Conservation (phyloP, 2,888 invertebrate species). For the Clitarchus hookeri region DNA sequence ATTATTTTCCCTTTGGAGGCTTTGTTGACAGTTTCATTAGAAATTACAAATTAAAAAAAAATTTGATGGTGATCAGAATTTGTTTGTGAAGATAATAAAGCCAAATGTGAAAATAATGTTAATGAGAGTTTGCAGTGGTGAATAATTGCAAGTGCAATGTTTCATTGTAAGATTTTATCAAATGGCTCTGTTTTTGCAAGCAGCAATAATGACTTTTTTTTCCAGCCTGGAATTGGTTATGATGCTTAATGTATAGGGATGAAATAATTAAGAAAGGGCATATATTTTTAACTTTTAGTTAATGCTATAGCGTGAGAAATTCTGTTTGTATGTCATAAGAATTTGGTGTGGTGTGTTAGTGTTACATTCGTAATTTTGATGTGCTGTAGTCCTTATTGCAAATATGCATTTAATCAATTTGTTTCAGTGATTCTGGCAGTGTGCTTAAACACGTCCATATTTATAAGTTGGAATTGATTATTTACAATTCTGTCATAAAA, state of each 20-base stretch:
- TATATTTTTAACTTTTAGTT: neutral
- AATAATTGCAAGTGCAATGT: neutral
- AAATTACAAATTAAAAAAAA: neutral
- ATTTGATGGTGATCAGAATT: too few relatives aligned
- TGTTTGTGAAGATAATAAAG: too few relatives aligned
- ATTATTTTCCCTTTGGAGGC: neutral
- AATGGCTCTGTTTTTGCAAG: neutral
- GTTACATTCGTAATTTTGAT: neutral
- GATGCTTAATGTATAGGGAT: neutral
- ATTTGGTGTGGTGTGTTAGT: slow-evolving; percentile 9
- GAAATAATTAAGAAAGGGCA: neutral
- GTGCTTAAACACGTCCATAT: neutral
- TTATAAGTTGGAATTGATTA: neutral
- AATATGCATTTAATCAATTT: neutral
- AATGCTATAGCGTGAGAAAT: neutral
- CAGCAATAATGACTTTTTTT: neutral
- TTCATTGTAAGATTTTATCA: neutral
- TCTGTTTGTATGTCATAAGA: neutral
- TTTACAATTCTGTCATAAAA: neutral
- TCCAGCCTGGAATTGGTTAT: too few relatives aligned
- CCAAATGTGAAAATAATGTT: too few relatives aligned
- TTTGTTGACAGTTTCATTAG: neutral
- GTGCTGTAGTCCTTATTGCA: neutral
- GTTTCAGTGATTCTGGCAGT: neutral
- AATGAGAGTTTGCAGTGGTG: too few relatives aligned